Evolutionary conservation across 2,797 vertebrate genomes (phyloP).

Genomic region (Anableps anableps): DNA sequence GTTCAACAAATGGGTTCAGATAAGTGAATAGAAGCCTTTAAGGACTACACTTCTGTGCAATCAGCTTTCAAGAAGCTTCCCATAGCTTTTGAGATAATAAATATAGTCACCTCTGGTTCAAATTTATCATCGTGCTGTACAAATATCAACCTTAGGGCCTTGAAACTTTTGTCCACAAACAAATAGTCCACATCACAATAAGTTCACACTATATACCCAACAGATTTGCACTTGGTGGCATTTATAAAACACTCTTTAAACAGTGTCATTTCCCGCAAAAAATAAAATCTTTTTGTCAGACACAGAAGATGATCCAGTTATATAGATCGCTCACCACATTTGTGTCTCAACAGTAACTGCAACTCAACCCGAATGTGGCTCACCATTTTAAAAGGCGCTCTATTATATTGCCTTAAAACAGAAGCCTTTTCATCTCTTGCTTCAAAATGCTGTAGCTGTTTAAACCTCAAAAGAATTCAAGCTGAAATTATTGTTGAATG

Average conservation of each 20-base stretch:
- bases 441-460: neutral
- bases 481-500: neutral
- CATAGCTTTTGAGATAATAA: neutral
- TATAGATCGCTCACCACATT: neutral
- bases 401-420: neutral
- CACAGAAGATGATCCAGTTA: neutral
- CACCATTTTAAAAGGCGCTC: neutral
- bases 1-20: neutral
- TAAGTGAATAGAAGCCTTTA: neutral
- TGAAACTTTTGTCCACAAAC: neutral
- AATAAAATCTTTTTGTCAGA: neutral
- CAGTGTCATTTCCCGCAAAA: neutral
- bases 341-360: neutral
- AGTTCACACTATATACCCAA: neutral
- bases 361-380: neutral
- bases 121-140: neutral
- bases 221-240: neutral
- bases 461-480: neutral
- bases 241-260: neutral
- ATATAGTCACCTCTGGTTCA: neutral
- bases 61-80: neutral
- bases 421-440: neutral
- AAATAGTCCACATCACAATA: neutral
- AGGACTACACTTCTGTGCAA: neutral
- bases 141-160: neutral